Evolutionary conservation across 1,140 invertebrate genomes (phyloP).

Genomic region (Calliopsis andreniformis): DNA sequence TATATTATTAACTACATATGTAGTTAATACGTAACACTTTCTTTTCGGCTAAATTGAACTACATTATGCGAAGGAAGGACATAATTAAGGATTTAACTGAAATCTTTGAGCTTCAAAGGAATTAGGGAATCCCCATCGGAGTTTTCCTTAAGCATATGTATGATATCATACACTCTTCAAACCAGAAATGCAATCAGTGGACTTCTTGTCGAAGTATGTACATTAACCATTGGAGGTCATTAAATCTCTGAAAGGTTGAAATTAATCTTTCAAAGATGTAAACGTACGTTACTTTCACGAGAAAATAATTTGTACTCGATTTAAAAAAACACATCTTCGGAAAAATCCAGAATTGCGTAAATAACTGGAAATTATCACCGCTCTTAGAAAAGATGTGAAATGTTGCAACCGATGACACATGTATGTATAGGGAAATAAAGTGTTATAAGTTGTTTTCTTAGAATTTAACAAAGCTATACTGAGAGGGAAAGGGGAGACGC

Average conservation of each 20-base stretch:
- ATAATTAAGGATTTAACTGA: not conserved
- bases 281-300: slow-evolving; percentile 1
- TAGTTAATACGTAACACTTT: too few species aligned
- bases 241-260: not conserved
- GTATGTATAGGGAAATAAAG: not conserved
- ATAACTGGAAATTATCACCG: not conserved
- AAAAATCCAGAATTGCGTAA: not conserved
- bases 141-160: not conserved
- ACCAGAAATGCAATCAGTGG: not conserved
- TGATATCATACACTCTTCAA: slow-evolving; percentile 15
- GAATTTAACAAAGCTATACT: too few species aligned
- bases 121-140: not conserved
- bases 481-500: too few species aligned
- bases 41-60: not conserved
- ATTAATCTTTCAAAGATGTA: too few species aligned
- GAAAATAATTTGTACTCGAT: not conserved
- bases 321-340: not conserved
- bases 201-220: not conserved
- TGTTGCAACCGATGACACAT: not conserved
- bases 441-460: too few species aligned
- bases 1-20: too few species aligned
- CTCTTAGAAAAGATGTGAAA: not conserved
- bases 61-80: not conserved
- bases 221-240: not conserved
- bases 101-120: not conserved